Percentiles rank a stretch among this genome's conserved stretches.
Conservation (phyloP, 2,888 invertebrate genomes). For the Lasioglossum figueresi region DNA sequence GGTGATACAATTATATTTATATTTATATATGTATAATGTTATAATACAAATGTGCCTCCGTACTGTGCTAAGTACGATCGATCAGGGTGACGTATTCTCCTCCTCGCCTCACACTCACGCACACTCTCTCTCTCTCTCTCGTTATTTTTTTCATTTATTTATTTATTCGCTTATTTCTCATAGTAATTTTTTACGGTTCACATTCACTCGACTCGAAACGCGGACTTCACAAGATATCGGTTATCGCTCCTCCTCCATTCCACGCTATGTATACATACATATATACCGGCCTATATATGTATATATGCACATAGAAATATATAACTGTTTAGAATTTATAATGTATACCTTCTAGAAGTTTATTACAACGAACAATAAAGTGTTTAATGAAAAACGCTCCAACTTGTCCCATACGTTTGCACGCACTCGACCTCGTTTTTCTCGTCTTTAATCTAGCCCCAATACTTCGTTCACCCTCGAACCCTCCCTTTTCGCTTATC, state of each 20-base stretch:
- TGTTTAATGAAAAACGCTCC: slow-evolving; percentile 77
- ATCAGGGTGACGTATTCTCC: slow-evolving; percentile 23
- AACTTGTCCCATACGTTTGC: slow-evolving; percentile 44
- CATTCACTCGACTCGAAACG: slow-evolving; percentile 56
- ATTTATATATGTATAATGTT: slow-evolving; percentile 76
- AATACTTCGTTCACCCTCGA: slow-evolving; percentile 35
- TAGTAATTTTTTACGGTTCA: slow-evolving; percentile 73
- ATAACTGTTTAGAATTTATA: slow-evolving; percentile 81
- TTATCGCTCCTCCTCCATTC: slow-evolving; percentile 32
- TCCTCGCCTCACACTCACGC: neutral
- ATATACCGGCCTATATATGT: slow-evolving; percentile 52
- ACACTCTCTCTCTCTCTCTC: neutral
- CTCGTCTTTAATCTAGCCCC: slow-evolving; percentile 13
- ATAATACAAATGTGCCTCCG: slow-evolving; percentile 81
- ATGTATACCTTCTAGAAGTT: slow-evolving; percentile 76
- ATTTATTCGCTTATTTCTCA: slow-evolving; percentile 40
- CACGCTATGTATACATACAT: slow-evolving; percentile 50
- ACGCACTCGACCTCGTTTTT: slow-evolving; percentile 20
- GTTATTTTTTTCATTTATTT: slow-evolving; percentile 48
- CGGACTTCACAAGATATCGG: slow-evolving; percentile 57
- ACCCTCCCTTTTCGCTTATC: neutral
- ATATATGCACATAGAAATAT: slow-evolving; percentile 80
- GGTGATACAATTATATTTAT: slow-evolving; percentile 74
- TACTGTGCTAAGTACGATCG: slow-evolving; percentile 71
- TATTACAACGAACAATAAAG: slow-evolving; percentile 79